Conservation (phyloP, 2,113 vertebrate species). For the Monarcha castaneiventris region DNA sequence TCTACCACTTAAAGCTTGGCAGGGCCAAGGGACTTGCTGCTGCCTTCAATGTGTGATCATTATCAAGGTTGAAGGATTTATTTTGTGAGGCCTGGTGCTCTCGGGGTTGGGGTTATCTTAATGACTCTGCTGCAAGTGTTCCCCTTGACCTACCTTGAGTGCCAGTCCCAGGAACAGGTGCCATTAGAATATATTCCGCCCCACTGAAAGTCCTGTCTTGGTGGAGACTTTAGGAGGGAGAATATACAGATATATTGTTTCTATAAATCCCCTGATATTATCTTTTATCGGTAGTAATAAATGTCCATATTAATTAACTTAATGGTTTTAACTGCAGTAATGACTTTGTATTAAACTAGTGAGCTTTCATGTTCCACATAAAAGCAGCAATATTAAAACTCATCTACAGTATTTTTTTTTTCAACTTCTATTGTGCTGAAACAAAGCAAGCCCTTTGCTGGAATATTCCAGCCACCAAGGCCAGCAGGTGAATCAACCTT, state of each 20-base stretch:
- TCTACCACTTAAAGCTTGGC: background rate
- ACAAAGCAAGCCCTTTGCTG: slow-evolving; percentile 27
- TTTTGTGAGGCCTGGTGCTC: background rate
- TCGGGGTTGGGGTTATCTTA: background rate
- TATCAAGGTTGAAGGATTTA: background rate
- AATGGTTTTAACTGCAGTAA: slow-evolving; percentile 61
- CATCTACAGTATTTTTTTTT: slow-evolving; percentile 32
- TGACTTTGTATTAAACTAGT: slow-evolving; percentile 49
- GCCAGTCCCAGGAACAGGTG: background rate
- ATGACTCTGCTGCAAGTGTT: background rate
- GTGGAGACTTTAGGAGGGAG: slow-evolving; percentile 58
- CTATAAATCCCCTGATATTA: slow-evolving; percentile 49
- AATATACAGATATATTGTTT: slow-evolving; percentile 77
- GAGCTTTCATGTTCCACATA: slow-evolving; percentile 38
- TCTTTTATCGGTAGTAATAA: slow-evolving; percentile 60
- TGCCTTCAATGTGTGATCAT: background rate
- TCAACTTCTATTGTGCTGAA: slow-evolving; percentile 38
- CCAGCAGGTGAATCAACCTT: background rate
- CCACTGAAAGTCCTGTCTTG: background rate
- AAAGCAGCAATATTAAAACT: slow-evolving; percentile 60
- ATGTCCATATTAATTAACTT: slow-evolving; percentile 65
- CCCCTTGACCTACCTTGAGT: background rate
- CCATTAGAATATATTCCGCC: background rate
- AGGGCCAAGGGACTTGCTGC: background rate
- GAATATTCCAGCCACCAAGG: slow-evolving; percentile 15